Conservation (phyloP, 1,140 invertebrate genomes). For the Drosophila pandora region DNA sequence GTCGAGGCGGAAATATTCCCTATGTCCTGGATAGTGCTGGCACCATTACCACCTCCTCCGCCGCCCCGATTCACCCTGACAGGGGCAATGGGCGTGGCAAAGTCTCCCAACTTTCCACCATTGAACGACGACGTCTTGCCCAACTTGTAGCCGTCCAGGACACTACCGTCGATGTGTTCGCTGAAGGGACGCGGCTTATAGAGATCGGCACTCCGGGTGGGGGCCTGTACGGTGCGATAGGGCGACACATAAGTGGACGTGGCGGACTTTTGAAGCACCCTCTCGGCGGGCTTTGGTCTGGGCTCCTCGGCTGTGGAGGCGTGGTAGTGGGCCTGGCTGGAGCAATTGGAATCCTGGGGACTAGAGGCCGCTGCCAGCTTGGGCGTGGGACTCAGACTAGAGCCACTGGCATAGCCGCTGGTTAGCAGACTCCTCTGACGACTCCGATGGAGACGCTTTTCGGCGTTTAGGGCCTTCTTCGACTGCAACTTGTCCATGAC, state of each 20-base stretch:
- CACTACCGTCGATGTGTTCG: constrained; percentile 61
- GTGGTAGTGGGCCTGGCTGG: constrained; percentile 77
- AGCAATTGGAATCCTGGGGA: constrained; percentile 69
- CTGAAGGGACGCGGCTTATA: constrained; percentile 77
- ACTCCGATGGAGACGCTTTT: constrained; percentile 85
- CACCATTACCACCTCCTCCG: constrained; percentile 2
- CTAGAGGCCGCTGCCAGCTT: constrained; percentile 69
- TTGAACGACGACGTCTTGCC: constrained; percentile 75
- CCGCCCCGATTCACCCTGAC: constrained; percentile 38
- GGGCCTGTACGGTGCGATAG: constrained; percentile 58
- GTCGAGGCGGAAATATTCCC: constrained; percentile 82
- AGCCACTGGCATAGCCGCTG: constrained; percentile 72
- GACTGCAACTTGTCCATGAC: constrained; percentile 91
- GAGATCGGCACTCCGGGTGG: constrained; percentile 43
- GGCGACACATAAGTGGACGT: constrained; percentile 71
- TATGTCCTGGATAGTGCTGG: constrained; percentile 1
- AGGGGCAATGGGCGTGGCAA: constrained; percentile 55
- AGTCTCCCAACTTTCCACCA: constrained; percentile 52
- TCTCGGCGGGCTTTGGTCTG: constrained; percentile 28
- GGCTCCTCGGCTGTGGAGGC: constrained; percentile 61
- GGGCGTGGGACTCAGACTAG: constrained; percentile 74
- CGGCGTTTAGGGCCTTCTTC: constrained; percentile 87
- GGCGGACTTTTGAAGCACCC: constrained; percentile 68
- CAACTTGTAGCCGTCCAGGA: constrained; percentile 67
- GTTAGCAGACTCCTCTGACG: constrained; percentile 77